Evolutionary conservation across 1,140 invertebrate species (phyloP), one percentile per base, ranked within the genome.

Genomic region (Mactra quadrangularis): DNA sequence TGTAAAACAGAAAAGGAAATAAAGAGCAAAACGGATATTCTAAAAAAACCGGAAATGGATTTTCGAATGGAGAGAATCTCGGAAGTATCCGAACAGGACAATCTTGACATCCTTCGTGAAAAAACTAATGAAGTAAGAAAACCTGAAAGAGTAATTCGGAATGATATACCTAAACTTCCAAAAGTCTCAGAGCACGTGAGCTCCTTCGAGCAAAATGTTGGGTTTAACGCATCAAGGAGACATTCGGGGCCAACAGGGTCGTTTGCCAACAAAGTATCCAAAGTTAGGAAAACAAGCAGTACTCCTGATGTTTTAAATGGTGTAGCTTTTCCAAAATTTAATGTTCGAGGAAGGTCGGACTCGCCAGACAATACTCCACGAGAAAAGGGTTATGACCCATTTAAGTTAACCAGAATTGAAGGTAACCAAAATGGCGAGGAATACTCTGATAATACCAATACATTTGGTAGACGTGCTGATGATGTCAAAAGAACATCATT

Each of bases 31-130:
- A n/a, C n/a, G n/a, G 38, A 41, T 41, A 41, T 41, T 41, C 15
- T 41, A 41, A 41, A 41, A 7, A 41, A 41, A 41, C 38, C 15
- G 38, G 64, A 33, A 0, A 76, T 60, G 57, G 72, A 76, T 33
- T n/a, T 41, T 47, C 52, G 62, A 45, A 79, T 79, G 77, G 77
- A 79, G 19, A 50, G 77, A 22, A 79, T 79, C 11, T 79, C 77
- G 0, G 77, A 79, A 55, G 64, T 68, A 4, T 70, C 77, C 3
- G 77, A 79, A 45, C 77, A 47, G 25, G 77, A 79, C n/a, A 79
- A 79, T 70, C 35, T 66, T 9, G 77, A 79, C 22, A 29, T 79
- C 0, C 35, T 70, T 11, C 60, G 72, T 62, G 72, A 76, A 15
- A 59, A 76, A n/a, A 45, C 29, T 22, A 1, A 4, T 22, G 35